Evolutionary conservation across 2,888 invertebrate genomes (phyloP), one percentile per base, ranked within the genome.

Genomic region (Rhagonycha lutea): DNA sequence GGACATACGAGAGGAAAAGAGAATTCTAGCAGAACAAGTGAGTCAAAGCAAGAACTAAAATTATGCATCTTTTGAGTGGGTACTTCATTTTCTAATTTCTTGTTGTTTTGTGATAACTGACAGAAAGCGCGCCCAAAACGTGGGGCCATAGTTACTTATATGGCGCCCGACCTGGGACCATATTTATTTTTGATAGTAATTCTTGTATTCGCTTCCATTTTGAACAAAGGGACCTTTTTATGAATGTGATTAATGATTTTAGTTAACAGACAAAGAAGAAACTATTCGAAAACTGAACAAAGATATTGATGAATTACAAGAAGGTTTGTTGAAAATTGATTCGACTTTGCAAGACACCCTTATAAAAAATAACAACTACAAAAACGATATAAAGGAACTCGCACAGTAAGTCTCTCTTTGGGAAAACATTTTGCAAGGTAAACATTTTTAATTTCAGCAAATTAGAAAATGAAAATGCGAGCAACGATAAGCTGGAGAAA

Each of bases 401-500:
- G 3, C 61, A 47, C 9, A 72, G 75, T 75, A 68, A 60, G 75
- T 32, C 28, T 1, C 12, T 68, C 28, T 29, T 9, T 10, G 10
- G 12, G 4, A 60, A 12, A 3, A 11, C 14, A 12, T 29, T 26
- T 68, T 68, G 14, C 14, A n/a, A 29, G 11, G 0, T 9, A 62
- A 12, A 11, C 11, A n/a, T 67, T 72, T 28, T 28, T 69, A 14
- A 24, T 77, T 71, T 7, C 47, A 77, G 77, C 18, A 72, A 65
- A 62, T 10, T 74, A 10, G 61, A 67, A 5, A 24, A 26, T 3
- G 73, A 72, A 47, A 23, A 14, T 28, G 23, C 28, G 11, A 32
- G 23, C 28, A 69, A 72, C 1, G 29, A n/a, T 3, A 14, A 62
- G 10, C 26, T 72, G 8, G 61, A 72, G 69, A 60, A 24, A 11